Base-by-base conservation (phyloP, 2,888 invertebrate genomes). In the Drosophila fungiperda region DNA sequence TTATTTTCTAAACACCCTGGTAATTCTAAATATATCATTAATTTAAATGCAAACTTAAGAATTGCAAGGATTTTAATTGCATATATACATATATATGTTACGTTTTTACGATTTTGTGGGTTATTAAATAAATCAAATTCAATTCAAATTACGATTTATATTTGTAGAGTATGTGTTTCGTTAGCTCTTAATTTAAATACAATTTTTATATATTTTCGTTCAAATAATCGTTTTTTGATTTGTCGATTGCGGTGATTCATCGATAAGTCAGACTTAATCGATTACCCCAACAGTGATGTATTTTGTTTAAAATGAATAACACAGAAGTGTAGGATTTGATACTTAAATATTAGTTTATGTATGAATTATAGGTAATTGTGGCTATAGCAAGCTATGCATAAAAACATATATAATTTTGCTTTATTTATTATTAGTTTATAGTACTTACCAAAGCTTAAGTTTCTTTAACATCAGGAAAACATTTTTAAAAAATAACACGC, bases 31-130 rank as follows among this genome's bases (percentile, higher is more conserved):
- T 69, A 57, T 72, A 50, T 42, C 42, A 68, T 64, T 64, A 55
- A 67, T 63, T 62, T 54, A 57, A 60, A 73, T 59, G 65, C 76
- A 83, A 68, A 52, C n/a, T 9, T 57, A 66, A 67, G 60, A 60
- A 76, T 78, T 62, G 71, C 65, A 73, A 74, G 55, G 74, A 71
- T 68, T 83, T 87, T 69, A 76, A 84, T 81, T 88, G 68, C 69
- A 80, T 68, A 78, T 78, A 81, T 58, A 68, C 60, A 23, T 12
- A 15, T 15, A 20, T 20, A 8, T 23, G 15, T 45, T 45, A 45
- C 20, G 42, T 20, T 45, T 12, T 73, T 64, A 67, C 26, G 40
- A 73, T 17, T 75, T 52, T 59, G 55, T 79, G 71, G 65, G 49
- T 55, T 78, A 65, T 62, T 71, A 32, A 78, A 76, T 72, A 72